Base-by-base conservation (phyloP, 2,113 vertebrate genomes). In the Tragulus kanchil region DNA sequence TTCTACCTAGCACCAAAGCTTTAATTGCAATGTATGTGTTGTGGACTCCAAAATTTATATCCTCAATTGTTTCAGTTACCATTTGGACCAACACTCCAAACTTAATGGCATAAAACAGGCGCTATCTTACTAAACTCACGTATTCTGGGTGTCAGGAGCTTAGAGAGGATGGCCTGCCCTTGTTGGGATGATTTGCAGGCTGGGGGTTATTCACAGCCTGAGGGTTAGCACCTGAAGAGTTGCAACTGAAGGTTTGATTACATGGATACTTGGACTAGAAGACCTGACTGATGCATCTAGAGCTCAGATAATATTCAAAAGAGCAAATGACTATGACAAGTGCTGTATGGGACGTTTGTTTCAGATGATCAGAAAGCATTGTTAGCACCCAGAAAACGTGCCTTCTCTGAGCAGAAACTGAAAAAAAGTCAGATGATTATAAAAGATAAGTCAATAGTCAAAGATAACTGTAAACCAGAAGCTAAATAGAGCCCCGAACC, bases 231-330 rank as follows among this genome's bases (percentile, higher is more conserved):
- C 89, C 15, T n/a, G n/a, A n/a, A n/a, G n/a, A n/a, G n/a, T n/a
- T n/a, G n/a, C n/a, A 52, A 28, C 48, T 65, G 78, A 91, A 85
- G 31, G 13, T 75, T 78, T 54, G 69, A 83, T 87, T 48, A 62
- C 6, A 36, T 48, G 45, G 17, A 1, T 64, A 12, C 89, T 85
- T 94, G 54, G 71, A 87, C 54, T 64, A 61, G 25, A 64, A 85
- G 48, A 88, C 45, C n/a, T 23, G 3, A 58, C 3, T 28, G 75
- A 21, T 77, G 78, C 8, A 28, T 94, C 54, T 85, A 52, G 15
- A 84, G 26, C n/a, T 89, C 14, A 31, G 78, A 31, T 67, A 93
- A 85, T 31, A 88, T 56, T 82, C 94, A 17, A 85, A 67, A 67
- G n/a, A 16, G 6, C 16, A 95, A 59, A 75, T 8, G 50, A 26